A percentile compares a stretch with the other conserved stretches of the same genome.
These are phyloP conservation scores for Yponomeuta sedellus DNA, from an alignment of 2,888 invertebrate species.

Conservation along the genomic window DNA sequence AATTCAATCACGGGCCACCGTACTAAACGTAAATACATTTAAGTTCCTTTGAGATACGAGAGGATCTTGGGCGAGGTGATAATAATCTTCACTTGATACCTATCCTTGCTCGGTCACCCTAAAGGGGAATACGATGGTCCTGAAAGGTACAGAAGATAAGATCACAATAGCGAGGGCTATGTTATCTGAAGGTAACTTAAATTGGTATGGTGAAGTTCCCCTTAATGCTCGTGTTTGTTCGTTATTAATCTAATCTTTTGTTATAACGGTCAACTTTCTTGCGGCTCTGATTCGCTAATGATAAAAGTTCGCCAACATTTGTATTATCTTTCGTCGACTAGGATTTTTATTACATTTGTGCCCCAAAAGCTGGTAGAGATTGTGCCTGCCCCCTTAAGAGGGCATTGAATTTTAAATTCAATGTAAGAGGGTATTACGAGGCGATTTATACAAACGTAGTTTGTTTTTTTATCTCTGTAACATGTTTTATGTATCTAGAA, in stretches of 20 bases:
- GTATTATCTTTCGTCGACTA: neutral
- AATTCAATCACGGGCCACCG: neutral
- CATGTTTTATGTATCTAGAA: too few species aligned
- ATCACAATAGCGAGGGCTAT: neutral
- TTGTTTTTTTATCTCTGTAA: too few species aligned
- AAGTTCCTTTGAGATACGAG: constrained; percentile 1
- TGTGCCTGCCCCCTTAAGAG: too few species aligned
- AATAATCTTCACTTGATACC: neutral
- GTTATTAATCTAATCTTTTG: neutral
- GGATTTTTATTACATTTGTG: too few species aligned
- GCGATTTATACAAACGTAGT: too few species aligned
- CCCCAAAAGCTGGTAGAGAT: too few species aligned
- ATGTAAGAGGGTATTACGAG: too few species aligned
- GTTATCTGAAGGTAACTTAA: neutral
- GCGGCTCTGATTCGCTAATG: neutral
- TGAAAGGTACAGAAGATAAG: neutral
- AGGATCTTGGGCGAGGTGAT: neutral
- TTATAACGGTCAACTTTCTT: neutral
- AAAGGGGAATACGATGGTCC: neutral
- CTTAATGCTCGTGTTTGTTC: neutral
- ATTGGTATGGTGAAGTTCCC: neutral
- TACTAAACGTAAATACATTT: neutral
- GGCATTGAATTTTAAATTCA: too few species aligned
- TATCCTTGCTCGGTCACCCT: neutral
- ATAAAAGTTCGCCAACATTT: neutral